These are phyloP conservation scores for Papilio dardanus DNA, from an alignment of 1,140 invertebrate species.

Conservation along the genomic window DNA sequence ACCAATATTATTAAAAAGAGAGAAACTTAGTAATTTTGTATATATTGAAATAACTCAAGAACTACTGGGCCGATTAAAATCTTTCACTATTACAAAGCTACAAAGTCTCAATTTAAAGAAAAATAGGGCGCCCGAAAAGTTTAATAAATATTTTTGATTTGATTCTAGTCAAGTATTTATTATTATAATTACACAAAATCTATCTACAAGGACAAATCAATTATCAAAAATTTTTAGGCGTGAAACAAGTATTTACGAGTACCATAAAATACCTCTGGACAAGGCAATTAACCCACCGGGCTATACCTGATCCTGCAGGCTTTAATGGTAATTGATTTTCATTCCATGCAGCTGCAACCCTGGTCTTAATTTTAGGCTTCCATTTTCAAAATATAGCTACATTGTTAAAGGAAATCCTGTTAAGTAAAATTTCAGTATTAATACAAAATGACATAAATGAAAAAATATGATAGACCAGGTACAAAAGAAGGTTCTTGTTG, in stretches of 20 bases:
- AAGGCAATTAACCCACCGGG: neutral
- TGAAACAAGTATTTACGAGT: neutral
- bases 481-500: no score
- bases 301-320: neutral
- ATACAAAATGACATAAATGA: no score
- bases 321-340: conserved; percentile 15
- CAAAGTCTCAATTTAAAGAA: no score
- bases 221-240: neutral
- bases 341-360: conserved; percentile 16
- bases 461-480: no score
- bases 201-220: neutral
- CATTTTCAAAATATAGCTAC: conserved; percentile 7
- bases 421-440: no score
- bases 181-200: neutral
- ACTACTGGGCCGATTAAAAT: no score
- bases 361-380: conserved; percentile 7
- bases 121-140: no score
- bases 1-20: no score
- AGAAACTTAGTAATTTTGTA: no score
- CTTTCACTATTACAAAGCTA: no score
- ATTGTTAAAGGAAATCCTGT: neutral
- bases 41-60: no score
- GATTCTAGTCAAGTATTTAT: neutral
- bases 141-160: no score
- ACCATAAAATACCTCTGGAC: neutral